phyloP scores from a whole-genome alignment of 2,113 vertebrate species.

The Numida meleagris region DNA sequence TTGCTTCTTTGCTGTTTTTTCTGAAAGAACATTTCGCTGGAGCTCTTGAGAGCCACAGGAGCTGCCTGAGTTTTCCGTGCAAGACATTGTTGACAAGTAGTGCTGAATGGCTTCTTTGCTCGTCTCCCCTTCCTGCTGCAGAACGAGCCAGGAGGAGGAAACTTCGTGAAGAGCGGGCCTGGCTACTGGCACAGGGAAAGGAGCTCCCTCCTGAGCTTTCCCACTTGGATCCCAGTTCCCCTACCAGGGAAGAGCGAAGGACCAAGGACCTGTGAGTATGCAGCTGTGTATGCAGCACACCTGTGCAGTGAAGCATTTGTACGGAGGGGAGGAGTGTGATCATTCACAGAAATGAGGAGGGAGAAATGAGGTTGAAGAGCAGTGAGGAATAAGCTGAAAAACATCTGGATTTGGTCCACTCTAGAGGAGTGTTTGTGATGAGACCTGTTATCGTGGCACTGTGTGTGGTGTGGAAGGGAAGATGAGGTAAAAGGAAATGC shows the following conservation, averaged over 20 bases:
- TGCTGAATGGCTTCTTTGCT: not conserved
- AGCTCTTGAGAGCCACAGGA: not conserved
- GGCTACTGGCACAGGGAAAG: slow-evolving; percentile 94
- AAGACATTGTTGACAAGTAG: not conserved
- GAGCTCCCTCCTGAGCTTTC: slow-evolving; percentile 91
- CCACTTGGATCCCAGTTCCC: slow-evolving; percentile 91
- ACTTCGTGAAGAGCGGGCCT: slow-evolving; percentile 92
- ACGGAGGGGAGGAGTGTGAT: not conserved
- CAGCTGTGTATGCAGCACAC: not conserved
- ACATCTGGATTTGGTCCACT: not conserved
- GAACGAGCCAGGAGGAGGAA: slow-evolving; percentile 93
- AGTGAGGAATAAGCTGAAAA: not conserved
- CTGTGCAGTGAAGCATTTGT: not conserved
- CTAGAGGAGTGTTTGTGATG: not conserved
- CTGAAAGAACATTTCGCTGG: not conserved
- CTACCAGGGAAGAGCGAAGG: slow-evolving; percentile 80
- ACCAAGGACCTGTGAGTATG: slow-evolving; percentile 90
- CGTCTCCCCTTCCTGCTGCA: slow-evolving; percentile 48
- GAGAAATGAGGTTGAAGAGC: not conserved
- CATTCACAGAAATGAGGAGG: not conserved
- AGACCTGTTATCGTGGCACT: not conserved
- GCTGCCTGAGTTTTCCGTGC: not conserved
- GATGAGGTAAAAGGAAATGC: not conserved
- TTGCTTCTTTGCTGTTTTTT: not conserved
- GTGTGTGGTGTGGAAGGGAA: not conserved